phyloP scores from a whole-genome alignment of 2,888 invertebrate genomes.

The Ormyrus nitidulus region DNA sequence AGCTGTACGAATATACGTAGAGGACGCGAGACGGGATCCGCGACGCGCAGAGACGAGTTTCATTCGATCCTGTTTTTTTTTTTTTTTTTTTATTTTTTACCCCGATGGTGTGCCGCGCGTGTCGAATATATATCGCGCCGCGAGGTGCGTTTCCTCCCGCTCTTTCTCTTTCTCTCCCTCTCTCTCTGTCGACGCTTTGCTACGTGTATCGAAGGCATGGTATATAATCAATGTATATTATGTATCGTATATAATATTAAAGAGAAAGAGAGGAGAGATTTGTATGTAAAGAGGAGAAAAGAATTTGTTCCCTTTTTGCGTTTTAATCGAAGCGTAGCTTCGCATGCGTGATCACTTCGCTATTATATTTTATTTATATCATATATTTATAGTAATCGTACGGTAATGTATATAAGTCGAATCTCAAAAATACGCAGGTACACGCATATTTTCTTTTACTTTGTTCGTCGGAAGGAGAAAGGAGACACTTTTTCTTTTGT shows the following conservation, averaged over 20 bases:
- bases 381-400: slow-evolving; percentile 25
- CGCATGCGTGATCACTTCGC: slow-evolving; percentile 35
- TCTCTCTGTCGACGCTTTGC: no score
- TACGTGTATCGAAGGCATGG: slow-evolving; percentile 32
- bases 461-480: slow-evolving; percentile 24
- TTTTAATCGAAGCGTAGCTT: slow-evolving; percentile 48
- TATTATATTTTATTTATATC: background rate
- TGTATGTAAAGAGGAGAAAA: slow-evolving; percentile 44
- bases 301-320: slow-evolving; percentile 56
- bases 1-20: background rate
- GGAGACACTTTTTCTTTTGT: background rate
- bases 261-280: slow-evolving; percentile 29
- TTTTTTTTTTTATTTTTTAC: background rate
- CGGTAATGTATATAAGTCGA: slow-evolving; percentile 34
- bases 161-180: slow-evolving; percentile 16
- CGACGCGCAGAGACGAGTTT: slow-evolving; percentile 28
- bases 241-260: slow-evolving; percentile 17
- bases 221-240: slow-evolving; percentile 26
- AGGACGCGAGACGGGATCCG: background rate
- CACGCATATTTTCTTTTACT: slow-evolving; percentile 38
- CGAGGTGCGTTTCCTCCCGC: slow-evolving; percentile 13
- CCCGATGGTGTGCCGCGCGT: background rate
- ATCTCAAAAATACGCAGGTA: slow-evolving; percentile 53
- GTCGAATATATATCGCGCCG: slow-evolving; percentile 10
- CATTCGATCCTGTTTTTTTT: slow-evolving; percentile 2